Evolutionary conservation across 2,113 vertebrate species (phyloP), one percentile per base, ranked within the genome.

Genomic region (Aix galericulata): DNA sequence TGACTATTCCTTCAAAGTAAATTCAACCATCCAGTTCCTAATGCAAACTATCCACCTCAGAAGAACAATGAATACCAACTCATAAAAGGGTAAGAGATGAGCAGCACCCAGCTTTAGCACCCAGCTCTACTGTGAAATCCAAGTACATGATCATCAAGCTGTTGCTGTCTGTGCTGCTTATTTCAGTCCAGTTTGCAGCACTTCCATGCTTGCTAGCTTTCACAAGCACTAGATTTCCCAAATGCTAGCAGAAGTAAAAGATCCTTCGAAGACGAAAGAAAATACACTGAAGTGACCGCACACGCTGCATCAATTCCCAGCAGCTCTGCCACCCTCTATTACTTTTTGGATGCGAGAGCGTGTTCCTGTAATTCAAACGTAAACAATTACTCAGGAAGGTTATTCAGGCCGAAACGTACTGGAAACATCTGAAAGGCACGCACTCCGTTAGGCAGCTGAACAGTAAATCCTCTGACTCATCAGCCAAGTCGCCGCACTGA

Each of bases 321-420:
- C 67, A 82, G 29, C 44, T 52, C 71, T 12, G 59, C 29, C 22
- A 29, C 34, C 60, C 62, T 44, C 91, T n/a, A 11, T 34, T 68
- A 36, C 76, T 89, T 77, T 88, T 86, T 89, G 89, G 88, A 92
- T 71, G 64, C 72, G 63, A 27, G 36, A 91, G 31, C 58, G 15
- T 50, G 72, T 86, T 96, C 64, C 86, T 79, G 88, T 67, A 84
- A 96, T 93, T 96, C 82, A 79, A 74, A 95, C 89, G 44, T 67
- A 96, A 95, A 86, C 84, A 94, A 91, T 92, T 34, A 32, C 38
- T 84, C 93, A 77, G 88, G 86, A 96, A 95, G 86, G 56, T 36
- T 42, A 4, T 66, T 94, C 14, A 79, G 89, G 56, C 58, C 68
- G 74, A 64, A 83, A 38, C 44, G 36, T 31, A n/a, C 83, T 67